These are phyloP conservation scores for Enteromius afrohamiltoni DNA, from an alignment of 2,797 vertebrate species.

Conservation along the genomic window DNA sequence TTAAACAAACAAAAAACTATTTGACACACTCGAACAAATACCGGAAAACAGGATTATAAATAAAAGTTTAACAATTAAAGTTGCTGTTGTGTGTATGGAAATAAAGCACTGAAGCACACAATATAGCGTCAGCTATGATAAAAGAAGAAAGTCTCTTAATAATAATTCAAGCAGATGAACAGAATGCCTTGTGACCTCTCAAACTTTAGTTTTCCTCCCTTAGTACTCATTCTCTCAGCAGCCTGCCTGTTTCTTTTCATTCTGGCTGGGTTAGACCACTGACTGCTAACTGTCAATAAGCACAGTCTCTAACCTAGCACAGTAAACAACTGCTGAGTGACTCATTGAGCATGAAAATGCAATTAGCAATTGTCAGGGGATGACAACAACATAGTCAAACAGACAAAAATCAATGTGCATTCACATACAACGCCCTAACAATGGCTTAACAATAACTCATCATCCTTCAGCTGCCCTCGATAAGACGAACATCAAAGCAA, in stretches of 20 bases:
- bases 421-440: background rate
- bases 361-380: conserved; percentile 30
- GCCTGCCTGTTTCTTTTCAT: conserved; percentile 1
- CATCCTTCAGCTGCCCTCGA: background rate
- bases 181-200: background rate
- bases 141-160: background rate
- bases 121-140: background rate
- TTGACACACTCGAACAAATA: background rate
- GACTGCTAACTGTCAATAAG: conserved; percentile 24
- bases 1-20: background rate
- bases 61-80: background rate
- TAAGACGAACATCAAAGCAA: background rate
- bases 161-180: conserved; percentile 1
- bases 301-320: conserved; percentile 11
- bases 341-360: conserved; percentile 31
- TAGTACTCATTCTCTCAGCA: background rate
- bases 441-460: background rate
- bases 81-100: no score
- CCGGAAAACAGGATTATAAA: background rate
- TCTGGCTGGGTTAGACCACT: conserved; percentile 10
- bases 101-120: background rate
- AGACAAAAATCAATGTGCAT: conserved; percentile 36
- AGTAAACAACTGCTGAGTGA: conserved; percentile 29
- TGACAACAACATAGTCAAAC: background rate
- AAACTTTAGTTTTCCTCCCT: background rate